These are phyloP conservation scores for Nesidiocoris tenuis DNA, from an alignment of 2,888 invertebrate genomes.

Conservation along the genomic window DNA sequence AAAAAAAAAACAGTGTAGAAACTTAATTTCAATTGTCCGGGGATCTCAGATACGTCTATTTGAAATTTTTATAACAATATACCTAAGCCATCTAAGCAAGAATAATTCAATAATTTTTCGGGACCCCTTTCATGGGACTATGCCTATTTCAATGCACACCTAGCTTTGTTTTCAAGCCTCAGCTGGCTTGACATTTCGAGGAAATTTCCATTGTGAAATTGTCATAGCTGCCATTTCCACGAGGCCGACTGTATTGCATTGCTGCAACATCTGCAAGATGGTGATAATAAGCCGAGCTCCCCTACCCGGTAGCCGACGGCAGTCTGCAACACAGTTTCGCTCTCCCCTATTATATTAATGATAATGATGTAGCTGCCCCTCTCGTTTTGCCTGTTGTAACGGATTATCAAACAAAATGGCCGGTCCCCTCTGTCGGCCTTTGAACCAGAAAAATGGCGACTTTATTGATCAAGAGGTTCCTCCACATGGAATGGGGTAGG, in stretches of 20 bases:
- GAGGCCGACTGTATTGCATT: background rate
- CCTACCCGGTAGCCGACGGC: background rate
- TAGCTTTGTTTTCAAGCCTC: too few species aligned
- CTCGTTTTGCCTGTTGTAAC: conserved; percentile 18
- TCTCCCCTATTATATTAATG: conserved; percentile 20
- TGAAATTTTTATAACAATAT: too few species aligned
- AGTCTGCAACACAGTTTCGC: background rate
- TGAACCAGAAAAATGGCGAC: conserved; percentile 45
- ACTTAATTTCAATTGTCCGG: too few species aligned
- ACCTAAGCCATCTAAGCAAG: too few species aligned
- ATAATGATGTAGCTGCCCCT: conserved; percentile 22
- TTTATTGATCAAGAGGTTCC: conserved; percentile 21
- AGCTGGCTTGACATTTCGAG: too few species aligned
- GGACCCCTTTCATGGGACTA: too few species aligned
- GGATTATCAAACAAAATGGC: conserved; percentile 42
- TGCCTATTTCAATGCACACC: too few species aligned
- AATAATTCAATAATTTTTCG: too few species aligned
- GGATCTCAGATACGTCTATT: too few species aligned
- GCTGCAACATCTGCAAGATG: conserved; percentile 10
- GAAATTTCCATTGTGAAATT: too few species aligned
- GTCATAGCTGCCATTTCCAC: background rate
- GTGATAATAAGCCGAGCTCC: conserved; percentile 15
- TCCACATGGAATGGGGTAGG: conserved; percentile 11
- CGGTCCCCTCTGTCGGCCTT: conserved; percentile 16
- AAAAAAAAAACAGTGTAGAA: too few species aligned